These are phyloP conservation scores for Bembecia ichneumoniformis DNA, from an alignment of 2,888 invertebrate genomes.

Conservation along the genomic window DNA sequence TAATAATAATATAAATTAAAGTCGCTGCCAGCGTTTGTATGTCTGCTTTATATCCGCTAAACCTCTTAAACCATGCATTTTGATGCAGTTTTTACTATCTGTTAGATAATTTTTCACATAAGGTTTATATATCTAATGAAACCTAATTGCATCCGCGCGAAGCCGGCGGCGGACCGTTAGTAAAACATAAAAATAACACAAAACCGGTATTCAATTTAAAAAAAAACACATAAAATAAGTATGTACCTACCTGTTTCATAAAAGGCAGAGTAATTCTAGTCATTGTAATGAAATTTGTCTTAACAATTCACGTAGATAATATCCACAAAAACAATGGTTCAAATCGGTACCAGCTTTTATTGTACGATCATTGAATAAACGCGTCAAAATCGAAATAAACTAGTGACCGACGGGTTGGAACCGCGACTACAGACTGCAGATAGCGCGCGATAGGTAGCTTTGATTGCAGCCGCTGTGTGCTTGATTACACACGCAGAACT, in stretches of 20 bases:
- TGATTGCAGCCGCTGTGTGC: too few species aligned
- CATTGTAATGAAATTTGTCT: slow-evolving; percentile 17
- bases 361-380: background rate
- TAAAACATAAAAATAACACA: background rate
- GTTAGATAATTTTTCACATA: too few species aligned
- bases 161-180: too few species aligned
- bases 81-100: too few species aligned
- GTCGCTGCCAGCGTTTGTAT: too few species aligned
- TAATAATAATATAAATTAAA: too few species aligned
- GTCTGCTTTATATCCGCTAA: too few species aligned
- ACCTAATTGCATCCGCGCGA: too few species aligned
- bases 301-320: slow-evolving; percentile 3
- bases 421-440: slow-evolving; percentile 27
- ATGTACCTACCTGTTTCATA: slow-evolving; percentile 40
- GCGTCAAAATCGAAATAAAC: slow-evolving; percentile 1
- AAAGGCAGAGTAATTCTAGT: slow-evolving; percentile 38
- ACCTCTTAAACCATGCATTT: too few species aligned
- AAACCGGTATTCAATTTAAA: background rate
- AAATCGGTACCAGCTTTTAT: background rate
- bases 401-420: slow-evolving; percentile 21
- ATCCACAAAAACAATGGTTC: too few species aligned
- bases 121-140: too few species aligned
- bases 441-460: background rate
- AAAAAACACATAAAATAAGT: background rate
- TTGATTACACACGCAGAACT: too few species aligned